Evolutionary conservation across 2,888 invertebrate species (phyloP).

Genomic region (Mellilla xanthometata): DNA sequence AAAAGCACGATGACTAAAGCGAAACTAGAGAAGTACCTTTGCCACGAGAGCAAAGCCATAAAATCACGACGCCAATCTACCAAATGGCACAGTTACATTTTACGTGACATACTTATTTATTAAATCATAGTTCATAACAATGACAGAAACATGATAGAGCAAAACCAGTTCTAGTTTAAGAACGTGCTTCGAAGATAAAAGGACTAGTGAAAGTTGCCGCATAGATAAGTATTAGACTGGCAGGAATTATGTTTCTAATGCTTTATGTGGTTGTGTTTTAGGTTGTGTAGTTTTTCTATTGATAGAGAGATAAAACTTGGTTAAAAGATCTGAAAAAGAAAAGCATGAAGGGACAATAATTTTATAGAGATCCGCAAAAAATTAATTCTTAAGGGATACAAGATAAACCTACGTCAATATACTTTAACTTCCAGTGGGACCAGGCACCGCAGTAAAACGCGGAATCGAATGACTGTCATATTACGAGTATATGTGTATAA

Average conservation of each 20-base stretch:
- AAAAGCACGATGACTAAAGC: background rate
- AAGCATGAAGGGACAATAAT: no score
- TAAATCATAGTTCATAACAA: constrained; percentile 30
- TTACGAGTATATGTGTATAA: constrained; percentile 26
- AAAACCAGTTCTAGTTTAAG: constrained; percentile 47
- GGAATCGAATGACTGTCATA: constrained; percentile 23
- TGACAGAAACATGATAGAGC: constrained; percentile 33
- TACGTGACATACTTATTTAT: constrained; percentile 16
- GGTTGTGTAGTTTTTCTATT: no score
- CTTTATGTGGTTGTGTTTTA: background rate
- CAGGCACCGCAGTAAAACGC: constrained; percentile 30
- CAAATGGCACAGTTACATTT: constrained; percentile 12
- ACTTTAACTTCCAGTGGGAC: constrained; percentile 19
- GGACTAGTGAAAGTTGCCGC: constrained; percentile 50
- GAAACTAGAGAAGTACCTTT: background rate
- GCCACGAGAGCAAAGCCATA: constrained; percentile 8
- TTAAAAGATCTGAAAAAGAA: no score
- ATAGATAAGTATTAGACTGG: constrained; percentile 25
- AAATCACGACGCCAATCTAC: background rate
- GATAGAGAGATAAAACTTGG: no score
- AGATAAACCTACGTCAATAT: constrained; percentile 29
- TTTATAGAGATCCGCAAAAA: no score
- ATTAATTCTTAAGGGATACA: constrained; percentile 23
- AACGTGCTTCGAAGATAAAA: constrained; percentile 49
- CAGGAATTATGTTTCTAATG: constrained; percentile 33